These are phyloP conservation scores for Pristionchus pacificus DNA, from an alignment of 1,140 invertebrate species.

Conservation along the genomic window DNA sequence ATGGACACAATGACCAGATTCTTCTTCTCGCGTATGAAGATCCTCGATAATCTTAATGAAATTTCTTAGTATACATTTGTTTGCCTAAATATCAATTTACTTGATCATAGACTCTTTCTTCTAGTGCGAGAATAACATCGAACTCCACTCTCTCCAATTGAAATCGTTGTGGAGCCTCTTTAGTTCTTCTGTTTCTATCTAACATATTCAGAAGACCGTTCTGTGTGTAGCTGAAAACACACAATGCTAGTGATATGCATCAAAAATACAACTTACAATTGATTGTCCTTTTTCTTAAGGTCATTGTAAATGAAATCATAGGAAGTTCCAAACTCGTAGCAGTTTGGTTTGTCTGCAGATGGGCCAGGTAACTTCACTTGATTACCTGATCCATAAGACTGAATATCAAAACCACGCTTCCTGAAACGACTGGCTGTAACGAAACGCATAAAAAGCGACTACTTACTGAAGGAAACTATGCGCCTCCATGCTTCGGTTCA, in stretches of 20 bases:
- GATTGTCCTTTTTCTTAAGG: conserved; percentile 68
- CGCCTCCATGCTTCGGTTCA: conserved; percentile 99
- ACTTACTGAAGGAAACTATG: conserved; percentile 81
- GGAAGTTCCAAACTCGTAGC: conserved; percentile 89
- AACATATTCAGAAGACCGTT: conserved; percentile 98
- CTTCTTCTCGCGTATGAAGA: conserved; percentile 57
- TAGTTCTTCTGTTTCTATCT: conserved; percentile 92
- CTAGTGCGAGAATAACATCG: conserved; percentile 92
- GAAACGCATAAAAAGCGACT: neutral
- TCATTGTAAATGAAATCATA: conserved; percentile 98
- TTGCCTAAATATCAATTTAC: too few relatives aligned
- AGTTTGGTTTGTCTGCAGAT: conserved; percentile 87
- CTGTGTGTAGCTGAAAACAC: conserved; percentile 78
- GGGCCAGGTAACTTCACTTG: conserved; percentile 87
- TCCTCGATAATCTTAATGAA: conserved; percentile 47
- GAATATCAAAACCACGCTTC: conserved; percentile 92
- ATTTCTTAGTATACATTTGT: neutral
- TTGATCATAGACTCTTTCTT: conserved; percentile 98
- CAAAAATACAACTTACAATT: conserved; percentile 56
- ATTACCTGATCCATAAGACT: conserved; percentile 94
- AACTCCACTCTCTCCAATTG: conserved; percentile 84
- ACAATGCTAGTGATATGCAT: conserved; percentile 13
- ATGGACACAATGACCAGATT: conserved; percentile 71
- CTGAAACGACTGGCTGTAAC: conserved; percentile 60
- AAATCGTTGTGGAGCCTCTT: conserved; percentile 87